Base-by-base conservation (phyloP, 2,888 invertebrate genomes). In the Eudasyphora cyanicolor region DNA sequence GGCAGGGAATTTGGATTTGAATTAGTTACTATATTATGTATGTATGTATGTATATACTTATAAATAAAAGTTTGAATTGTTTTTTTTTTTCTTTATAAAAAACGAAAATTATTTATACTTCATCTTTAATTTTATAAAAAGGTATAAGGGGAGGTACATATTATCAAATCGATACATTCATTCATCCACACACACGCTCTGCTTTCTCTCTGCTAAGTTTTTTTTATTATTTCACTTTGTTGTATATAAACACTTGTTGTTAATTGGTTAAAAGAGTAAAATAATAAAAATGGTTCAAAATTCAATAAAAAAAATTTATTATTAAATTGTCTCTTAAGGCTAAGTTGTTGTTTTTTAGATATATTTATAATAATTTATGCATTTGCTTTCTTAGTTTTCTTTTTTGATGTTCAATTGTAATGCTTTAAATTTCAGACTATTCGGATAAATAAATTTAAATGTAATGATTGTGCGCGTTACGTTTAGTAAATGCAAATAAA, bases 341-440 rank as follows among this genome's bases (percentile, higher is more conserved):
- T 67, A 67, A 12, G 10, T 49, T n/a, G n/a, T n/a, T n/a, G 24
- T 38, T 60, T 1, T 62, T 54, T 24, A 62, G 32, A 64, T 64
- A 54, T n/a, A n/a, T n/a, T n/a, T n/a, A n/a, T n/a, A n/a, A n/a
- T 79, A 49, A 67, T 64, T 54, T 29, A 60, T 64, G 64, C 54
- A 74, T 45, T 35, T 73, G 57, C 57, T 79, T 69, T 32, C 51
- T 49, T 75, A 75, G 51, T 71, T 57, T n/a, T n/a, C n/a, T n/a
- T n/a, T n/a, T n/a, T n/a, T n/a, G n/a, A n/a, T 76, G 71, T 76
- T 81, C 29, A 57, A 42, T 67, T 60, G n/a, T n/a, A 42, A 27
- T 67, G 42, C 42, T 73, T 73, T 38, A 0, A 4, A 57, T 38
- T 38, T 71, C 71, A 71, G 71, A 71, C 71, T 57, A 60, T 57